Conservation (phyloP, 2,113 vertebrate species). For the Microtus ochrogaster region DNA sequence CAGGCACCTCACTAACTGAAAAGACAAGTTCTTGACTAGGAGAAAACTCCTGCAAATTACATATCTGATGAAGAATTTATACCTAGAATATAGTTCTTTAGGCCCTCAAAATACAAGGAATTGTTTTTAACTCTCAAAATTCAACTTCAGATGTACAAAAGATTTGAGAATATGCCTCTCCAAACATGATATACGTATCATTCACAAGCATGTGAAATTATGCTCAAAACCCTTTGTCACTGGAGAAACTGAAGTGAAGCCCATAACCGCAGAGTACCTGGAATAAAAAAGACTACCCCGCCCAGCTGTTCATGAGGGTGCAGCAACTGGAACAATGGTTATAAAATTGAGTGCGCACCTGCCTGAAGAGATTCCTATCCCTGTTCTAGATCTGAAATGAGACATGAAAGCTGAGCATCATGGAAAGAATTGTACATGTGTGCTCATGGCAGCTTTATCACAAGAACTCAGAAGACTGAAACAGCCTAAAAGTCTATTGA, state of each 20-base stretch:
- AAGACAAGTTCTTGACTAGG: neutral
- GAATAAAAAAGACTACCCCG: neutral
- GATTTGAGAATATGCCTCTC: neutral
- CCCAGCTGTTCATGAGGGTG: neutral
- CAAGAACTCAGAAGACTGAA: neutral
- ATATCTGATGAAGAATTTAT: neutral
- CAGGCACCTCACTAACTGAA: neutral
- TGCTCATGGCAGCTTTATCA: neutral
- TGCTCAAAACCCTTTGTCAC: neutral
- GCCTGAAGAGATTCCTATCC: neutral
- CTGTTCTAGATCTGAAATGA: neutral
- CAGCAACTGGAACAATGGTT: neutral
- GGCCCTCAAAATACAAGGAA: neutral
- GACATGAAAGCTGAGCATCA: neutral
- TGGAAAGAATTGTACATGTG: neutral
- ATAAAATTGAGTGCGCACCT: neutral
- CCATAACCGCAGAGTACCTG: neutral
- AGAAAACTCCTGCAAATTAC: no score
- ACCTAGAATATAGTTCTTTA: neutral
- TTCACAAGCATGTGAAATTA: neutral
- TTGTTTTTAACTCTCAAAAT: neutral
- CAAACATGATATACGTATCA: neutral
- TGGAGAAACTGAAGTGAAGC: conserved; percentile 4
- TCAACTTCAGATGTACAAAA: neutral
- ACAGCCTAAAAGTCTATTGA: neutral